A percentile compares a stretch with the other conserved stretches of the same genome.
phyloP scores from a whole-genome alignment of 2,113 vertebrate species.

The Gadus macrocephalus region DNA sequence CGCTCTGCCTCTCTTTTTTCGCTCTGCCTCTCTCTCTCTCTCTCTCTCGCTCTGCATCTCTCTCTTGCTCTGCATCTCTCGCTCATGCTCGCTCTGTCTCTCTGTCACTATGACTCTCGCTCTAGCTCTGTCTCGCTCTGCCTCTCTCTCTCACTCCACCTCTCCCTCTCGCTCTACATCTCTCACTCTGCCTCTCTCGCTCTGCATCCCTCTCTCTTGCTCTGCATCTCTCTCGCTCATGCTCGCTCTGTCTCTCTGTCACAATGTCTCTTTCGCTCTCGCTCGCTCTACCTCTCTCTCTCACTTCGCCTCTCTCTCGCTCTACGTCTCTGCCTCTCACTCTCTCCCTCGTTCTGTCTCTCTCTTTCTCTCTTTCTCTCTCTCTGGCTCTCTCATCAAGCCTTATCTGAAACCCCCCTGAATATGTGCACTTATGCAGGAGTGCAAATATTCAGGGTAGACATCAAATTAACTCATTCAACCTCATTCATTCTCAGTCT shows the following conservation, averaged over 20 bases:
- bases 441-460: not conserved
- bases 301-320: not conserved
- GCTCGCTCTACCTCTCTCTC: not conserved
- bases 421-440: not conserved
- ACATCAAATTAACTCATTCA: not conserved
- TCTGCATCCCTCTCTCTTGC: slow-evolving; percentile 1
- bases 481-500: not conserved
- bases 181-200: not conserved
- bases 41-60: not conserved
- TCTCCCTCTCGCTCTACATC: not conserved
- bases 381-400: not conserved
- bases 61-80: not conserved
- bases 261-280: no score
- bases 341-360: not conserved
- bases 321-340: not conserved
- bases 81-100: not conserved
- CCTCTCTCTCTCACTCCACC: not conserved
- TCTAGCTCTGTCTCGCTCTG: not conserved
- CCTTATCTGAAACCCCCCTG: not conserved
- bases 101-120: not conserved
- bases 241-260: not conserved
- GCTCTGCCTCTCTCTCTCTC: not conserved
- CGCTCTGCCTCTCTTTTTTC: not conserved
- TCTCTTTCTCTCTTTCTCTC: not conserved
- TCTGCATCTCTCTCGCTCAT: not conserved